Percentiles rank a stretch among this genome's conserved stretches.
Conservation (phyloP, 2,888 invertebrate species). For the Tanypteryx hageni region DNA sequence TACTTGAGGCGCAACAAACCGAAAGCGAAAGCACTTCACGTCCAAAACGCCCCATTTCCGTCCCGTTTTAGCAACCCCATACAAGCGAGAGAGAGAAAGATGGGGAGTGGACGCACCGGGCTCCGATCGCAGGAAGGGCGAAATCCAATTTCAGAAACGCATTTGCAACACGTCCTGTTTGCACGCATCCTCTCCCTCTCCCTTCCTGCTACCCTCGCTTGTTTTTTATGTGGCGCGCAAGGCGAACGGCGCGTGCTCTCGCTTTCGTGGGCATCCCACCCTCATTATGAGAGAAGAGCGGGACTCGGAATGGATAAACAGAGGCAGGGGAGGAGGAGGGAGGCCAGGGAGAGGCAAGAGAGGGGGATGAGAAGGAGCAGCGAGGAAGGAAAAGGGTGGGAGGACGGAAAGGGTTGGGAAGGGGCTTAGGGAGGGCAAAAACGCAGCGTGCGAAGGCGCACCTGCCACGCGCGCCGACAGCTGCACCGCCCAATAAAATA, state of each 20-base stretch:
- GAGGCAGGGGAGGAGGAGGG: neutral
- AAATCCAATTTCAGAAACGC: conserved; percentile 4
- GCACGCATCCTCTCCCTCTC: neutral
- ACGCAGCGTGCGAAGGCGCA: neutral
- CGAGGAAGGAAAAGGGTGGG: neutral
- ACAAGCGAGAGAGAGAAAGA: neutral
- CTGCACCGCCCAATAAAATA: conserved; percentile 38
- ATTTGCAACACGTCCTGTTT: neutral
- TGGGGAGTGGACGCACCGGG: too few relatives aligned
- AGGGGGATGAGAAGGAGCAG: neutral
- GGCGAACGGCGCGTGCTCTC: neutral
- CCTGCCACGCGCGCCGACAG: conserved; percentile 54
- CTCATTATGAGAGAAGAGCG: neutral
- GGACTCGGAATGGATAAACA: neutral
- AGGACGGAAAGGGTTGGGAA: neutral
- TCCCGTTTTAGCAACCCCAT: neutral
- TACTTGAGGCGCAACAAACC: neutral
- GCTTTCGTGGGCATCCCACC: neutral
- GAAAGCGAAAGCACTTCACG: neutral
- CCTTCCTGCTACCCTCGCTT: neutral
- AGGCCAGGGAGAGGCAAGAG: neutral
- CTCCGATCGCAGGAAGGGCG: neutral
- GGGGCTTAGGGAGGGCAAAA: neutral
- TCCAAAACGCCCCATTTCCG: neutral
- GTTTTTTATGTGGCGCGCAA: neutral